phyloP scores from a whole-genome alignment of 2,797 vertebrate genomes.

The Scleropages formosus region DNA sequence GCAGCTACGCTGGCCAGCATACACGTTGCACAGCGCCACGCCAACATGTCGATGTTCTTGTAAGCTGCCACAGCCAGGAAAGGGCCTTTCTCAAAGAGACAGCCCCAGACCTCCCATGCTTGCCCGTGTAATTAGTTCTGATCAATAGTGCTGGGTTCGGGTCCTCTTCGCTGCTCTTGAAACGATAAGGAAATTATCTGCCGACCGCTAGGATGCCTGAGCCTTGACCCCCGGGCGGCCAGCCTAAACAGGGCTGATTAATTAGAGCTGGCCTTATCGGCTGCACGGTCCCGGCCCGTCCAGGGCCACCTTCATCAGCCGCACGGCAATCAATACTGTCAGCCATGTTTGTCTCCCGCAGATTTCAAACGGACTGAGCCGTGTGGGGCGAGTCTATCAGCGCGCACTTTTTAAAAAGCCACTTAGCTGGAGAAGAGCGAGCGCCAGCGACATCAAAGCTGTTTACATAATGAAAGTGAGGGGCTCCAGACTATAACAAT shows the following conservation, averaged over 20 bases:
- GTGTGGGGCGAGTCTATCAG: slow-evolving; percentile 23
- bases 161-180: slow-evolving; percentile 51
- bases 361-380: slow-evolving; percentile 24
- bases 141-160: slow-evolving; percentile 53
- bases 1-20: neutral
- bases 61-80: slow-evolving; percentile 40
- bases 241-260: slow-evolving; percentile 44
- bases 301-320: slow-evolving; percentile 35
- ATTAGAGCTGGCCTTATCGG: slow-evolving; percentile 47
- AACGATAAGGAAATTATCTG: slow-evolving; percentile 56
- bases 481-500: slow-evolving; percentile 60
- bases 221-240: slow-evolving; percentile 38
- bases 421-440: slow-evolving; percentile 63
- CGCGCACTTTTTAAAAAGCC: slow-evolving; percentile 59
- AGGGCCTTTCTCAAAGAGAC: neutral
- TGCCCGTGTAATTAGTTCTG: slow-evolving; percentile 45
- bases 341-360: slow-evolving; percentile 33
- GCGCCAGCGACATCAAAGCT: slow-evolving; percentile 64
- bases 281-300: slow-evolving; percentile 34
- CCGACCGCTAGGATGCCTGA: slow-evolving; percentile 18
- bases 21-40: slow-evolving; percentile 22
- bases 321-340: slow-evolving; percentile 43
- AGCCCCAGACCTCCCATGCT: slow-evolving; percentile 54
- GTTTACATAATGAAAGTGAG: slow-evolving; percentile 70
- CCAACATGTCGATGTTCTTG: slow-evolving; percentile 57